phyloP scores from a whole-genome alignment of 2,888 invertebrate genomes.

The Pteria penguin region DNA sequence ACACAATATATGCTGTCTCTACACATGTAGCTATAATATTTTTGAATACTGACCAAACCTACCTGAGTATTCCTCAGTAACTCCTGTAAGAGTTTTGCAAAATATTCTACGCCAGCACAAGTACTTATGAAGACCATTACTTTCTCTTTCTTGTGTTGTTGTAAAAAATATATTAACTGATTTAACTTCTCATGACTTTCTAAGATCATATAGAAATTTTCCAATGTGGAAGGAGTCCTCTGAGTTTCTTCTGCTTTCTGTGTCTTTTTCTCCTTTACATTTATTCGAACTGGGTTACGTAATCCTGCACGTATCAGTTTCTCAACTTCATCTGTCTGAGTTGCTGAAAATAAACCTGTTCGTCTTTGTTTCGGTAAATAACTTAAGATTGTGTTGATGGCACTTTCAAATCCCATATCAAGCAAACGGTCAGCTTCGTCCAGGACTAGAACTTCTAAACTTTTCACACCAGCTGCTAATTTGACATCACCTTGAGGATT shows the following conservation, averaged over 20 bases:
- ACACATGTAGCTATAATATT: not conserved
- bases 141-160: constrained; percentile 83
- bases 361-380: constrained; percentile 95
- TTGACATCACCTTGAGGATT: constrained; percentile 65
- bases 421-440: constrained; percentile 98
- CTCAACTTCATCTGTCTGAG: constrained; percentile 96
- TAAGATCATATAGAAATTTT: constrained; percentile 86
- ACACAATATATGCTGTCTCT: no score
- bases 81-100: constrained; percentile 84
- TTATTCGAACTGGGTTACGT: constrained; percentile 93
- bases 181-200: constrained; percentile 86
- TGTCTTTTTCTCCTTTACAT: constrained; percentile 91
- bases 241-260: constrained; percentile 54
- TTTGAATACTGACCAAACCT: not conserved
- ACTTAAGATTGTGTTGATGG: constrained; percentile 92
- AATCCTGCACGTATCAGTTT: constrained; percentile 95
- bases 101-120: constrained; percentile 97
- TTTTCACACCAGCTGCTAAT: constrained; percentile 86
- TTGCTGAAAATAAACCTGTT: constrained; percentile 99
- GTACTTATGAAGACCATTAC: constrained; percentile 93
- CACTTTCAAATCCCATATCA: constrained; percentile 93
- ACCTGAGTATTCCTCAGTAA: constrained; percentile 59
- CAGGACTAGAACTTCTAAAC: constrained; percentile 91
- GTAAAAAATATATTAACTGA: constrained; percentile 89
- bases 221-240: constrained; percentile 82